Evolutionary conservation across 2,797 vertebrate genomes (phyloP), one percentile per base, ranked within the genome.

Genomic region (Chelon auratus): DNA sequence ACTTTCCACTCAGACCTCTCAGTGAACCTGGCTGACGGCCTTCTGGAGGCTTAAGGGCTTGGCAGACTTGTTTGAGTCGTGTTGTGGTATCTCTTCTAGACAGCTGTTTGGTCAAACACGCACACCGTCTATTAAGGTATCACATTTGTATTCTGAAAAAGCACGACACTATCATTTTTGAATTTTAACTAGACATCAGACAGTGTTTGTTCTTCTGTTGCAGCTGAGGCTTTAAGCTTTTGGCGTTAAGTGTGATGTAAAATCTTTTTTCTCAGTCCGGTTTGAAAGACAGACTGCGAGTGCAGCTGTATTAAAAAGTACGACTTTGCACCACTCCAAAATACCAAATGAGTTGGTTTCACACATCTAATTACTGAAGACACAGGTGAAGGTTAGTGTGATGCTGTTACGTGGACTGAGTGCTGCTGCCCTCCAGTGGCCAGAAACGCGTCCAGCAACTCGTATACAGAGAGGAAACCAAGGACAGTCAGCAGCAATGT

Each of bases 391-490:
- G 51, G 59, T 75, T 66, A 54, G 52, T 48, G 56, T 59, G 77
- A 22, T 8, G 22, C 68, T 45, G 60, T 14, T 48, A 62, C 14
- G 69, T 33, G 30, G 30, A 33, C 84, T 92, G 81, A 82, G 65
- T 83, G 70, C 75, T 91, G 89, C 89, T 93, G 92, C 91, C 89
- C 87, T 83, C 92, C 80, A 87, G 90, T 91, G 92, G 89, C n/a
- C 48, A 72, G 1, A 55, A 54, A 39, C 11, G 13, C 37, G 15
- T 55, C 2, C 53, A 42, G 62, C 81, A 82, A 4, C 43, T 22
- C 24, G 14, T 6, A n/a, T 33, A 62, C 45, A 1, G 0, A 14
- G 4, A 68, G 17, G 18, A 30, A 51, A 3, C 10, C 12, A n/a
- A 12, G 18, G 50, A 18, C 45, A 11, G 18, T 13, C n/a, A 20